Percentiles rank a stretch among this genome's conserved stretches.
phyloP scores from a whole-genome alignment of 2,113 vertebrate genomes.

The Acanthisitta chloris region DNA sequence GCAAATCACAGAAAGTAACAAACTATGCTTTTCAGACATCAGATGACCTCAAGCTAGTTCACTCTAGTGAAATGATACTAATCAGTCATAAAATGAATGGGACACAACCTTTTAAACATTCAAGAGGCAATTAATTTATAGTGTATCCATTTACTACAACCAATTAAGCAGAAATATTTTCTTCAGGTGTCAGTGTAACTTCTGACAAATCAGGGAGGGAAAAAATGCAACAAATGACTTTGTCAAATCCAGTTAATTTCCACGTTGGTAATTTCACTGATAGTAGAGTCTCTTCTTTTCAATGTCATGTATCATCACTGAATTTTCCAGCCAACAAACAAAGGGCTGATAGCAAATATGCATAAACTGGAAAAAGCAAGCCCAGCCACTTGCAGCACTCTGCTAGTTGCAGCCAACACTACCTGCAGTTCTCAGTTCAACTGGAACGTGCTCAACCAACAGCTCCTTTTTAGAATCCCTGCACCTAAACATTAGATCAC shows the following conservation, averaged over 20 bases:
- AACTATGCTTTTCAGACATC: not conserved
- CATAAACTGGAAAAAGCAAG: not conserved
- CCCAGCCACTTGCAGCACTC: not conserved
- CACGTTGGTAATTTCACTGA: not conserved
- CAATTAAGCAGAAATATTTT: slow-evolving; percentile 28
- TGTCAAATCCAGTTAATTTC: not conserved
- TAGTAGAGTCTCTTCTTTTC: not conserved
- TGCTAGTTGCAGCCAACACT: not conserved
- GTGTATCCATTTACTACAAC: not conserved
- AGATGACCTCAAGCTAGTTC: not conserved
- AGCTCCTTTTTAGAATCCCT: not conserved
- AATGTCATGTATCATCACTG: not conserved
- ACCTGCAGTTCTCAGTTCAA: not conserved
- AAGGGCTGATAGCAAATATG: not conserved
- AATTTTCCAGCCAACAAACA: not conserved
- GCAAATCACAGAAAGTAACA: slow-evolving; percentile 7
- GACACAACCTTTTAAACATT: slow-evolving; percentile 11
- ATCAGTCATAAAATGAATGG: slow-evolving; percentile 21
- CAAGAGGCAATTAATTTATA: slow-evolving; percentile 22
- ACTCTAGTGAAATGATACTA: not conserved
- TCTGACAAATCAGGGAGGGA: not conserved
- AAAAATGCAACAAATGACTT: not conserved
- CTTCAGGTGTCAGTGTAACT: not conserved
- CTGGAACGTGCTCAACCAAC: not conserved
- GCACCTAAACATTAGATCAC: not conserved